phyloP scores from a whole-genome alignment of 2,888 invertebrate species.

The Archaeoteleia sp. region DNA sequence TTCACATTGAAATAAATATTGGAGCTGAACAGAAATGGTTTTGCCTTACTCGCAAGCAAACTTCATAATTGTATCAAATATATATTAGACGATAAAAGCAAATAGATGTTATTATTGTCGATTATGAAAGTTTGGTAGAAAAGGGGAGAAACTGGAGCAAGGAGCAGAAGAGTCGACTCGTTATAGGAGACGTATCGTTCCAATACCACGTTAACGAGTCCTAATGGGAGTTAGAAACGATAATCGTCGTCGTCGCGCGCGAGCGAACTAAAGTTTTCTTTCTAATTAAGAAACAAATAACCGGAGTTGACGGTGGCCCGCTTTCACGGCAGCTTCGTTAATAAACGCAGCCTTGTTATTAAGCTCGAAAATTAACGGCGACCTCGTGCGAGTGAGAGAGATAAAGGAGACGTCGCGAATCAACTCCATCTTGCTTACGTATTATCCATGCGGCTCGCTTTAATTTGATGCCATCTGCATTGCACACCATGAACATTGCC shows the following conservation, averaged over 20 bases:
- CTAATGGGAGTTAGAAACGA: slow-evolving; percentile 73
- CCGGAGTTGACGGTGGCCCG: slow-evolving; percentile 62
- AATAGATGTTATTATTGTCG: slow-evolving; percentile 52
- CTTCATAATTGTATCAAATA: slow-evolving; percentile 49
- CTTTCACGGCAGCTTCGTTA: slow-evolving; percentile 67
- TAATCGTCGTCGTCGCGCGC: slow-evolving; percentile 66
- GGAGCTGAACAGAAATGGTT: slow-evolving; percentile 34
- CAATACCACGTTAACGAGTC: slow-evolving; percentile 73
- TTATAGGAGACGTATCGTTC: slow-evolving; percentile 68
- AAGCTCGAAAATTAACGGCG: slow-evolving; percentile 68
- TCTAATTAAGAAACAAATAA: slow-evolving; percentile 73
- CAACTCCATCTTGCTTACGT: slow-evolving; percentile 52
- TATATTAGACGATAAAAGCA: slow-evolving; percentile 48
- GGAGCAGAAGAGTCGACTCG: slow-evolving; percentile 49
- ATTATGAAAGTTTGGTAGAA: slow-evolving; percentile 45
- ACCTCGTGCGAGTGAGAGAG: slow-evolving; percentile 60
- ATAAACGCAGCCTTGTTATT: slow-evolving; percentile 67
- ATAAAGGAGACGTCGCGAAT: slow-evolving; percentile 51
- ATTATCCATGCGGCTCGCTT: slow-evolving; percentile 50
- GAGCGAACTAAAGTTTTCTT: slow-evolving; percentile 70
- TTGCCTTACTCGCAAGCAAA: slow-evolving; percentile 22
- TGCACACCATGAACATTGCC: slow-evolving; percentile 41
- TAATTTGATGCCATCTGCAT: slow-evolving; percentile 51
- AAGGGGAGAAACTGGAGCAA: slow-evolving; percentile 44
- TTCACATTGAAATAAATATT: slow-evolving; percentile 24